Evolutionary conservation across 2,113 vertebrate genomes (phyloP).

Genomic region (Bombycilla garrulus): DNA sequence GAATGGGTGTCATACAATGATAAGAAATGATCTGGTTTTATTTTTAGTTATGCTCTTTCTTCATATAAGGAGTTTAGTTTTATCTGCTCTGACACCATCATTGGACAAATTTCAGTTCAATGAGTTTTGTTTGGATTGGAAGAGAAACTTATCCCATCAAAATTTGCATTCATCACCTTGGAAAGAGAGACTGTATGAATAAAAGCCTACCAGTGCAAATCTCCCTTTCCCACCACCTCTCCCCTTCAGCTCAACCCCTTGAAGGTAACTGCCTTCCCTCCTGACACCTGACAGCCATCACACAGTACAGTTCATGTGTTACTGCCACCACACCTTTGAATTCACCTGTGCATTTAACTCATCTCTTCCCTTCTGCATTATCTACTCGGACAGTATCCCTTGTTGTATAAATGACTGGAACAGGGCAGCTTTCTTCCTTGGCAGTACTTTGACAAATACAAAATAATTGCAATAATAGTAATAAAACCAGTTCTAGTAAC

Average conservation of each 20-base stretch:
- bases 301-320: neutral
- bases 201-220: neutral
- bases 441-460: neutral
- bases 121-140: neutral
- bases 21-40: neutral
- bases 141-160: neutral
- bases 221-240: neutral
- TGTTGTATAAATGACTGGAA: neutral
- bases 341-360: neutral
- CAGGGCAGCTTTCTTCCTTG: neutral
- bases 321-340: neutral
- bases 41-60: neutral
- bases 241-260: neutral
- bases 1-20: neutral
- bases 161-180: neutral
- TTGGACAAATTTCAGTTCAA: neutral
- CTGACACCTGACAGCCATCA: neutral
- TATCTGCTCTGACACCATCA: neutral
- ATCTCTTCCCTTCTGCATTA: neutral
- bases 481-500: neutral
- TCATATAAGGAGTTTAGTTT: neutral
- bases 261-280: neutral
- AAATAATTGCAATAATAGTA: neutral
- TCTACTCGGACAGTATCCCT: neutral
- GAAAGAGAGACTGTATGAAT: neutral